These are phyloP conservation scores for Apis cerana DNA, from an alignment of 1,140 invertebrate genomes.

Conservation along the genomic window DNA sequence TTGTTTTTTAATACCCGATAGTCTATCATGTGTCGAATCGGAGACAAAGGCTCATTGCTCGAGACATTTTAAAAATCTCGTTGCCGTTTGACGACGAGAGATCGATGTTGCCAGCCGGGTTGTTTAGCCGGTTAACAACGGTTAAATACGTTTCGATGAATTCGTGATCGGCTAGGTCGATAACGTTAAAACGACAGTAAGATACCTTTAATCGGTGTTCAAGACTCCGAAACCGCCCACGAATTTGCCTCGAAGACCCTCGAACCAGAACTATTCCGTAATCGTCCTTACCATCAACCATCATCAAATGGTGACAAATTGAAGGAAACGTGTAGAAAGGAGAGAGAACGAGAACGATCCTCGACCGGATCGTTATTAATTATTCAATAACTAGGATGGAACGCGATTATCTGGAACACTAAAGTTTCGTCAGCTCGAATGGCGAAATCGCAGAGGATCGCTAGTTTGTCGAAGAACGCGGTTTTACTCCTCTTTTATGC, in stretches of 20 bases:
- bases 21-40: background rate
- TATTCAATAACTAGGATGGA: background rate
- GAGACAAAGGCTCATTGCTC: conserved; percentile 21
- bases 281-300: too few species aligned
- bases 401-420: background rate
- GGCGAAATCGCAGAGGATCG: background rate
- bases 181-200: background rate
- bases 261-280: too few species aligned
- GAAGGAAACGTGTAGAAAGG: conserved; percentile 18
- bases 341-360: conserved; percentile 10
- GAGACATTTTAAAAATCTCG: background rate
- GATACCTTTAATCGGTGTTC: background rate
- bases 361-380: conserved; percentile 27
- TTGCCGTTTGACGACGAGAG: background rate
- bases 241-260: conserved; percentile 31
- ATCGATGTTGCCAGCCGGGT: conserved; percentile 8
- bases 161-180: background rate
- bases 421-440: background rate
- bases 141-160: conserved; percentile 16
- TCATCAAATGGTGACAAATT: conserved; percentile 33
- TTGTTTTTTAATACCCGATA: background rate
- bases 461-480: background rate
- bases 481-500: background rate
- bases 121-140: background rate
- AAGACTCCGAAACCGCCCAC: conserved; percentile 40